These are phyloP conservation scores for Forbesichthys papilliferus DNA, from an alignment of 2,113 vertebrate genomes.

Conservation along the genomic window DNA sequence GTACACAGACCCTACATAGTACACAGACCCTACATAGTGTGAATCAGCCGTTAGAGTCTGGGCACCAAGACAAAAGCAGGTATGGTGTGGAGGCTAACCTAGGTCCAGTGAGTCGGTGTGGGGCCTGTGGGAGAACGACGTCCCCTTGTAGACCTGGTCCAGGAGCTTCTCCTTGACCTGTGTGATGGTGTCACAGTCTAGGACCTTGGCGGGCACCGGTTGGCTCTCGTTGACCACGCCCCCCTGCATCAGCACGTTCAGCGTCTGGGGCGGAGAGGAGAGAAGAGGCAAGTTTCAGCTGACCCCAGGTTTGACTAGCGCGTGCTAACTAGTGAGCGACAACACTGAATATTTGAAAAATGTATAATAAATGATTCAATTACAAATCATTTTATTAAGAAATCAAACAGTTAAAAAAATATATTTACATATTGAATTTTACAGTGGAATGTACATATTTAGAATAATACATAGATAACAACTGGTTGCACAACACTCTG, in stretches of 20 bases:
- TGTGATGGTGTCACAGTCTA: constrained; percentile 95
- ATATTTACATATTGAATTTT: background rate
- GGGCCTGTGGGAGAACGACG: constrained; percentile 88
- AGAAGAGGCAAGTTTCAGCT: background rate
- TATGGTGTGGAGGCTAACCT: constrained; percentile 75
- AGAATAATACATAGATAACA: background rate
- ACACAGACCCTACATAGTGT: too few relatives aligned
- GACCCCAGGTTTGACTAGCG: too few relatives aligned
- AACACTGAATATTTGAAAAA: too few relatives aligned
- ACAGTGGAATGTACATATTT: background rate
- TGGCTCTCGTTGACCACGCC: constrained; percentile 82
- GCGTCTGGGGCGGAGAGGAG: constrained; percentile 74
- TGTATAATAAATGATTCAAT: too few relatives aligned
- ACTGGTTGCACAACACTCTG: too few relatives aligned
- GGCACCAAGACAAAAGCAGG: too few relatives aligned
- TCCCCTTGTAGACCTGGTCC: constrained; percentile 93
- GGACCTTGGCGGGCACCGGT: constrained; percentile 86
- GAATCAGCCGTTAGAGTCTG: too few relatives aligned
- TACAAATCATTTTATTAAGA: too few relatives aligned
- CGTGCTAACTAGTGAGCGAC: too few relatives aligned
- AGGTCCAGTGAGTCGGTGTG: constrained; percentile 90
- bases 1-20: too few relatives aligned
- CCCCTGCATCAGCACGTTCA: constrained; percentile 86
- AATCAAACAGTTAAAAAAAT: too few relatives aligned
- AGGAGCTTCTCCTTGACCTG: constrained; percentile 98